Evolutionary conservation across 2,888 invertebrate species (phyloP), one percentile per base, ranked within the genome.

Genomic region (Drosophila fungiperda): DNA sequence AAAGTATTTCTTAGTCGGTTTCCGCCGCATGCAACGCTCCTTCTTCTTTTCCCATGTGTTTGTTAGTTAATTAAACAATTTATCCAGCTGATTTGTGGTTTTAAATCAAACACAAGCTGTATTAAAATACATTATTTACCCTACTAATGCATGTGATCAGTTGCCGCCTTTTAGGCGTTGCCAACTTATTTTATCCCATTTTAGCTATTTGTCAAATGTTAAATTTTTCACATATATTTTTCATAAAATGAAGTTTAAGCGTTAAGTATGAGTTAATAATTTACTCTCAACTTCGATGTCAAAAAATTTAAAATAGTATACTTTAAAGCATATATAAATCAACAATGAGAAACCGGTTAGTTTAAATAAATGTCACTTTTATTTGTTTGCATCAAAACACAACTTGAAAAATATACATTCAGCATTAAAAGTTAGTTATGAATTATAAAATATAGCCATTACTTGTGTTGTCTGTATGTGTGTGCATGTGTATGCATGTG

Each of bases 331-430:
- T 0, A 26, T 6, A 26, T 9, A 9, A 17, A 17, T 20, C 3
- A 20, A 15, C 1, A 26, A 32, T 40, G 26, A 40, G 2, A 35
- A 48, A 36, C 26, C 17, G 40, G 53, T 26, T 2, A 29, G 38
- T 55, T 71, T 68, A 84, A 89, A 89, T 82, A 84, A 87, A 80
- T 84, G 64, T 72, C 76, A 63, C 15, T 74, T 73, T 75, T 73
- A 67, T 87, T 85, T 29, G 29, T 29, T 70, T 45, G 52, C 71
- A 76, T 82, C n/a, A 78, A 84, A 89, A 87, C 85, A 80, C 83
- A 85, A 87, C 85, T 78, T 82, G 66, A 61, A 73, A 81, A 78
- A 75, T 83, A 23, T 84, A 76, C 68, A 81, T 60, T 73, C 64
- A 66, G 71, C 69, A 66, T 76, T 61, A 60, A 64, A 52, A 70